A percentile compares a stretch with the other conserved stretches of the same genome.
Evolutionary conservation across 1,140 invertebrate genomes (phyloP).

Genomic region (Scaptomyza graminum): DNA sequence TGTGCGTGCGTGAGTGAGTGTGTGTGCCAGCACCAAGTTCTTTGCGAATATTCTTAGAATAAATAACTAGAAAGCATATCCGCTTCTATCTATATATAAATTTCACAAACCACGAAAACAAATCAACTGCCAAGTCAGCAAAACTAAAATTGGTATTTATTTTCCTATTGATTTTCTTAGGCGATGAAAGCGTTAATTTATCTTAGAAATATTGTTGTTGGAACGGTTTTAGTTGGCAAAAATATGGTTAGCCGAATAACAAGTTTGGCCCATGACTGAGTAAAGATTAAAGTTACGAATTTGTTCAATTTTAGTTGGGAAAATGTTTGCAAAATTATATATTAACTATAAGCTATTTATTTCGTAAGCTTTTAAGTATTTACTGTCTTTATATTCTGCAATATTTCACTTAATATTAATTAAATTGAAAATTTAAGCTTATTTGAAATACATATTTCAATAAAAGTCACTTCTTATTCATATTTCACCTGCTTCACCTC

Average conservation of each 20-base stretch:
- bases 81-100: neutral
- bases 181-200: slow-evolving; percentile 4
- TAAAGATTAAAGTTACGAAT: no score
- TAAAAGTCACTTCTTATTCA: no score
- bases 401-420: no score
- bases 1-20: slow-evolving; percentile 10
- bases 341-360: no score
- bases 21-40: slow-evolving; percentile 32
- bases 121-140: slow-evolving; percentile 2
- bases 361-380: no score
- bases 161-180: slow-evolving; percentile 1
- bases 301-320: no score
- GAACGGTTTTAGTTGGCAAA: no score
- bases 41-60: slow-evolving; percentile 24
- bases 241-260: neutral
- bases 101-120: slow-evolving; percentile 7
- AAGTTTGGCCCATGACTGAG: neutral
- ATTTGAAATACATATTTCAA: no score
- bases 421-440: no score
- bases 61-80: slow-evolving; percentile 26
- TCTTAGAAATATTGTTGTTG: neutral
- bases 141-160: slow-evolving; percentile 3
- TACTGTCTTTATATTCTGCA: no score
- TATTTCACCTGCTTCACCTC: no score
- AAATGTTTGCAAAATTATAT: no score